A percentile compares a stretch with the other conserved stretches of the same genome.
Evolutionary conservation across 2,888 invertebrate genomes (phyloP).

Genomic region (Agrenia bidenticulata): DNA sequence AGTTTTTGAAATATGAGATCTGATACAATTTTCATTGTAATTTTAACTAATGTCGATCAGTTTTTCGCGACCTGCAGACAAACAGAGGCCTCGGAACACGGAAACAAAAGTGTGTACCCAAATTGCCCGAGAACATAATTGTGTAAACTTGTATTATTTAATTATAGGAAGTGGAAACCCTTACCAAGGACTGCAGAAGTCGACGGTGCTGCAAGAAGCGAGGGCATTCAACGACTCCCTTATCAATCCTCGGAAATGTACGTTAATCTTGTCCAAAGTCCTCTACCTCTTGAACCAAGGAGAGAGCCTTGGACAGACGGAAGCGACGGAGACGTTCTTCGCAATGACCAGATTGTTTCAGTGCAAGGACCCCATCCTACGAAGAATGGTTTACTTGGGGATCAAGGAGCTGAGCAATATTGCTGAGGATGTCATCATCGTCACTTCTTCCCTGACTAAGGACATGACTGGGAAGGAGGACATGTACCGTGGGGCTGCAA

Average conservation of each 20-base stretch:
- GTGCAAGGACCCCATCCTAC: constrained; percentile 88
- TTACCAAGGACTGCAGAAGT: constrained; percentile 91
- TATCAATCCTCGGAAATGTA: constrained; percentile 95
- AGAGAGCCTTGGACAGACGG: constrained; percentile 84
- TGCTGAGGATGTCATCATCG: constrained; percentile 99
- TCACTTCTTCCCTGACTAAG: constrained; percentile 93
- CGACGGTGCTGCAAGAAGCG: constrained; percentile 94
- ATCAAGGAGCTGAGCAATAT: constrained; percentile 90
- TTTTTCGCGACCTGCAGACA: no score
- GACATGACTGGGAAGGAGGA: constrained; percentile 98
- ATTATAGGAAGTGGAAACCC: constrained; percentile 73
- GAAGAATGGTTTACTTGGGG: constrained; percentile 94
- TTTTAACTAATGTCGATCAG: no score
- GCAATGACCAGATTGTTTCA: constrained; percentile 99
- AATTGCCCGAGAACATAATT: constrained; percentile 1
- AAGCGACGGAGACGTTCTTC: constrained; percentile 98
- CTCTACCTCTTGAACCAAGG: constrained; percentile 95
- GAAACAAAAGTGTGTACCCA: background rate
- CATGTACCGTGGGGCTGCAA: constrained; percentile 89
- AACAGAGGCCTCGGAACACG: background rate
- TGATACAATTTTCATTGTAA: no score
- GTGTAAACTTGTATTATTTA: background rate
- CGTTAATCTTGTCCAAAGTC: constrained; percentile 91
- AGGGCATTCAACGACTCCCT: constrained; percentile 97
- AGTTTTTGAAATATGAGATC: no score